Conservation (phyloP, 1,140 invertebrate species). For the Zaprionus ornatus region DNA sequence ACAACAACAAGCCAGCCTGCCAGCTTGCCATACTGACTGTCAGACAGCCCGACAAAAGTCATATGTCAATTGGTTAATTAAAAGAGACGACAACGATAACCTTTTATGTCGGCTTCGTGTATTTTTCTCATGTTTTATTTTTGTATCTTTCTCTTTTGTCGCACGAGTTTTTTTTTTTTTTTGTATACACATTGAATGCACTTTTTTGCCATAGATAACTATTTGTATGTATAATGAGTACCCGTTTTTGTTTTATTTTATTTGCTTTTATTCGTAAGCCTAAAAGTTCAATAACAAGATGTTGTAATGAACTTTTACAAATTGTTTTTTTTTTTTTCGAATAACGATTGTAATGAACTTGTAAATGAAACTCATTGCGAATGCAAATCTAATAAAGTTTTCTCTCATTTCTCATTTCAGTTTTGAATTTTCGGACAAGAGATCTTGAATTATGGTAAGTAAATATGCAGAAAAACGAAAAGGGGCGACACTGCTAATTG, state of each 20-base stretch:
- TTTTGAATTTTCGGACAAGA: conserved; percentile 35
- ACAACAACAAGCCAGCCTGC: not conserved
- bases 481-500: conserved; percentile 52
- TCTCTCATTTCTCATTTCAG: conserved; percentile 55
- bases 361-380: not conserved
- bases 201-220: conserved; percentile 6
- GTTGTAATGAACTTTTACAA: conserved; percentile 32
- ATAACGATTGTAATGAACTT: conserved; percentile 11
- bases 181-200: conserved; percentile 32
- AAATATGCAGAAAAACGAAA: conserved; percentile 34
- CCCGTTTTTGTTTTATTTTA: not conserved
- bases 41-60: conserved; percentile 56
- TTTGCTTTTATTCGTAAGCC: not conserved
- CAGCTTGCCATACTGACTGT: conserved; percentile 6
- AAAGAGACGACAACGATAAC: conserved; percentile 63
- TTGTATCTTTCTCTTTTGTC: conserved; percentile 50
- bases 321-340: conserved; percentile 18
- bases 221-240: conserved; percentile 20
- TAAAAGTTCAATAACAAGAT: conserved; percentile 59
- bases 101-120: conserved; percentile 65
- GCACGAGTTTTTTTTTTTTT: conserved; percentile 12
- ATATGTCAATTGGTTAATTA: conserved; percentile 79
- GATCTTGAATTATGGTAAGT: conserved; percentile 73
- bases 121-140: conserved; percentile 41
- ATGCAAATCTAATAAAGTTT: conserved; percentile 22